Evolutionary conservation across 2,888 invertebrate genomes (phyloP).

Genomic region (Plagodis dolabraria): DNA sequence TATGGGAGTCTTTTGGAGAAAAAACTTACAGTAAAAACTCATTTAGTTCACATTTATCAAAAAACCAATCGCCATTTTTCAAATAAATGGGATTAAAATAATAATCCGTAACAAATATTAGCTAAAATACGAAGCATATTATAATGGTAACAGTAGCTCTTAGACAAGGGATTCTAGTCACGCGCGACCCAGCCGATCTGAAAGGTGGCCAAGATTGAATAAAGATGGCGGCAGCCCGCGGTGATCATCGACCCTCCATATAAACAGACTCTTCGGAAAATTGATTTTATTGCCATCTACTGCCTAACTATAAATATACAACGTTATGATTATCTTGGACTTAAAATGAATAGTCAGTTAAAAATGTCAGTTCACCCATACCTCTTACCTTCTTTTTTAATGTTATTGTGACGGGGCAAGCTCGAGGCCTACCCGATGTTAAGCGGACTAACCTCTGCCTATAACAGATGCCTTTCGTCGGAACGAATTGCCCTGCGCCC

Average conservation of each 20-base stretch:
- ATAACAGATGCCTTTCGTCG: no score
- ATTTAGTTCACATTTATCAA: no score
- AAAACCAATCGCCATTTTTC: background rate
- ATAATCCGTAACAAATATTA: background rate
- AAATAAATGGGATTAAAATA: background rate
- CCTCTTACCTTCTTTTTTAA: no score
- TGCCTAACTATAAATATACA: conserved; percentile 21
- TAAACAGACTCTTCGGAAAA: conserved; percentile 43
- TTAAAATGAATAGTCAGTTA: conserved; percentile 5
- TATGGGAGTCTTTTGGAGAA: no score
- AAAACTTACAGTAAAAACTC: no score
- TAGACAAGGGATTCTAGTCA: conserved; percentile 52
- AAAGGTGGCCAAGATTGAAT: conserved; percentile 73
- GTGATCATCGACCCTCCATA: conserved; percentile 38
- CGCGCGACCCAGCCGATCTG: conserved; percentile 56
- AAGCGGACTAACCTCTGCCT: no score
- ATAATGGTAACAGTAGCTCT: conserved; percentile 30
- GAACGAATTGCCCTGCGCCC: no score
- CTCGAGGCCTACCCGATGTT: no score
- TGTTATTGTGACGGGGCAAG: no score
- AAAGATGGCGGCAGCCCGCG: conserved; percentile 56
- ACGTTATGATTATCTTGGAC: background rate
- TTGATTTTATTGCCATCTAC: conserved; percentile 49
- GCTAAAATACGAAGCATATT: background rate
- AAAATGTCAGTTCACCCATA: no score